phyloP scores from a whole-genome alignment of 2,888 invertebrate species.

The Vandiemenella viatica region DNA sequence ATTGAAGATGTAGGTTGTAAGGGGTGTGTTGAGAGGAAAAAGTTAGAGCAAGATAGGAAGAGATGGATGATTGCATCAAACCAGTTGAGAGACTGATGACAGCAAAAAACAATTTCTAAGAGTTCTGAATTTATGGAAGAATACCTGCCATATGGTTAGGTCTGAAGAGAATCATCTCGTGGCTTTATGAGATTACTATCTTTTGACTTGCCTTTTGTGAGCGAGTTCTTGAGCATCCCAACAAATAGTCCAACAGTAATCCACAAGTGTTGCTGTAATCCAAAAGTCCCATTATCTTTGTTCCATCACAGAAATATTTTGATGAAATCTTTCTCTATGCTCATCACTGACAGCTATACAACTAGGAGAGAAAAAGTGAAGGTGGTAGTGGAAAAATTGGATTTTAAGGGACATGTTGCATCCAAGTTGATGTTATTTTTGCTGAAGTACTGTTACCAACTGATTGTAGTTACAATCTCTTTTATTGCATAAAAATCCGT shows the following conservation, averaged over 20 bases:
- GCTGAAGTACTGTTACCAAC: background rate
- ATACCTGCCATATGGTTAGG: background rate
- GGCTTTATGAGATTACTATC: no score
- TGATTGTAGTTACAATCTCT: background rate
- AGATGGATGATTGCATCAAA: no score
- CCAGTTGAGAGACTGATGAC: no score
- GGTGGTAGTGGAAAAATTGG: background rate
- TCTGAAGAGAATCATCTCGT: no score
- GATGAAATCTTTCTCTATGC: background rate
- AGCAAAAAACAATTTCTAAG: no score
- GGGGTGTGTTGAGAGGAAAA: no score
- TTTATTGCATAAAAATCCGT: background rate
- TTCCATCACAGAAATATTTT: background rate
- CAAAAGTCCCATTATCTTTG: background rate
- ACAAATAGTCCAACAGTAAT: background rate
- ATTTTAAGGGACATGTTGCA: background rate
- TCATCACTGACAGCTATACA: background rate
- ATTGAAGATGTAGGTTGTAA: no score
- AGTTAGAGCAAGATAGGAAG: no score
- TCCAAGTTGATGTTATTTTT: background rate
- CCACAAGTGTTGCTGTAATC: background rate
- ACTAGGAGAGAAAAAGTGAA: background rate
- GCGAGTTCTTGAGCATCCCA: background rate
- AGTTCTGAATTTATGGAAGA: background rate
- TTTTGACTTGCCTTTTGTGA: background rate